phyloP scores from a whole-genome alignment of 2,797 vertebrate genomes.

The Echeneis naucrates region DNA sequence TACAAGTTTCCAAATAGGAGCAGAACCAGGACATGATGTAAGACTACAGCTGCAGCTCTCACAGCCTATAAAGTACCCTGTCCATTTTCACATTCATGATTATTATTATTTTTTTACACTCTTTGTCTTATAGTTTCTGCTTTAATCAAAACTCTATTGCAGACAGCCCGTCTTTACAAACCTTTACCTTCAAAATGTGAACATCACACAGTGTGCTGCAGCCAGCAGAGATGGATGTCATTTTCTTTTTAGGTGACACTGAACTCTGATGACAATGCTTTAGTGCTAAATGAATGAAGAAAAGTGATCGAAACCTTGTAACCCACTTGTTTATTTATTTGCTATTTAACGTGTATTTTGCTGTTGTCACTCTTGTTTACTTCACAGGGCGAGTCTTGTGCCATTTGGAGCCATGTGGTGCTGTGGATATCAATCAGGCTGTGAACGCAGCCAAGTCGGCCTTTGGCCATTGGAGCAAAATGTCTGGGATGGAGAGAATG shows the following conservation, averaged over 20 bases:
- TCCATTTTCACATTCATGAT: neutral
- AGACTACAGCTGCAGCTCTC: neutral
- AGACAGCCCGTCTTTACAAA: too few relatives aligned
- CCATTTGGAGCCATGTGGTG: conserved; percentile 87
- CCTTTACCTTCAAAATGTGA: neutral
- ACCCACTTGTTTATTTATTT: neutral
- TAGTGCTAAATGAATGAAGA: neutral
- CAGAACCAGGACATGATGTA: conserved; percentile 4
- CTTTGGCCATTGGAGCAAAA: conserved; percentile 89
- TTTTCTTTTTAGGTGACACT: conserved; percentile 2
- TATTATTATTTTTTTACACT: conserved; percentile 3
- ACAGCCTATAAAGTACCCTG: neutral
- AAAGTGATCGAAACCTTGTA: neutral
- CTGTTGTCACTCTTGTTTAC: neutral
- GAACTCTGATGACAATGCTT: too few relatives aligned
- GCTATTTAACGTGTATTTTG: neutral
- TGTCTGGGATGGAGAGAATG: conserved; percentile 93
- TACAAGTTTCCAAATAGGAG: neutral
- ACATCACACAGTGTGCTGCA: neutral
- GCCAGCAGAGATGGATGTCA: neutral
- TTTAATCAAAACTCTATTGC: neutral
- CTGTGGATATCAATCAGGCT: conserved; percentile 89
- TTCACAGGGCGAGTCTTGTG: conserved; percentile 89
- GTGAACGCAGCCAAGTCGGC: conserved; percentile 88
- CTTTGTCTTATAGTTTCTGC: neutral